Evolutionary conservation across 92 coral and sea anemone genomes (phyloP).

Genomic region (Epizoanthus stellaris): DNA sequence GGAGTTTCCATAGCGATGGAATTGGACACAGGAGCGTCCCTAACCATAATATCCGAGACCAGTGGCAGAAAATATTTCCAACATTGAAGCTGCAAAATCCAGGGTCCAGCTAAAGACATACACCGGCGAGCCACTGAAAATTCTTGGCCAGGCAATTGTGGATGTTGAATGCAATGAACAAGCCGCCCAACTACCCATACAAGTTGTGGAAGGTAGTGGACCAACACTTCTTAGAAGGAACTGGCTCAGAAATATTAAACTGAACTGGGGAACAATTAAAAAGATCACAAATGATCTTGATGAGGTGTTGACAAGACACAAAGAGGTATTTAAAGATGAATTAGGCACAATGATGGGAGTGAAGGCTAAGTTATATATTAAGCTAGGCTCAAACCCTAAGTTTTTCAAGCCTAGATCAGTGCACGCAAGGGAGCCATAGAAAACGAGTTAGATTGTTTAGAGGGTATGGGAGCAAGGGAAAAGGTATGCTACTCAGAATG

Average conservation of each 20-base stretch:
- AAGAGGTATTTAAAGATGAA: not conserved
- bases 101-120: not conserved
- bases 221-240: not conserved
- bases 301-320: not conserved
- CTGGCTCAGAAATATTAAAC: not conserved
- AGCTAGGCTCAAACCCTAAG: not conserved
- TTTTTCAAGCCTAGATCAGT: no score
- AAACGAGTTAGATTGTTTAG: not conserved
- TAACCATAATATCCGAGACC: constrained; percentile 23
- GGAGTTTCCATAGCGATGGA: not conserved
- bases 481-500: not conserved
- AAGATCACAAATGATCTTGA: not conserved
- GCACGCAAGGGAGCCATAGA: no score
- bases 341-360: not conserved
- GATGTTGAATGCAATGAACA: not conserved
- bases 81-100: not conserved
- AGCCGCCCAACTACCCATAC: not conserved
- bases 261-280: not conserved
- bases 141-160: not conserved
- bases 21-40: constrained; percentile 33
- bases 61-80: constrained; percentile 10
- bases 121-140: not conserved
- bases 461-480: not conserved
- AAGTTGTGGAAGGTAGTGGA: not conserved
- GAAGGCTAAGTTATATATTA: not conserved